Percentiles rank a stretch among this genome's conserved stretches.
These are phyloP conservation scores for Synergus umbraculus DNA, from an alignment of 2,888 invertebrate species.

Conservation along the genomic window DNA sequence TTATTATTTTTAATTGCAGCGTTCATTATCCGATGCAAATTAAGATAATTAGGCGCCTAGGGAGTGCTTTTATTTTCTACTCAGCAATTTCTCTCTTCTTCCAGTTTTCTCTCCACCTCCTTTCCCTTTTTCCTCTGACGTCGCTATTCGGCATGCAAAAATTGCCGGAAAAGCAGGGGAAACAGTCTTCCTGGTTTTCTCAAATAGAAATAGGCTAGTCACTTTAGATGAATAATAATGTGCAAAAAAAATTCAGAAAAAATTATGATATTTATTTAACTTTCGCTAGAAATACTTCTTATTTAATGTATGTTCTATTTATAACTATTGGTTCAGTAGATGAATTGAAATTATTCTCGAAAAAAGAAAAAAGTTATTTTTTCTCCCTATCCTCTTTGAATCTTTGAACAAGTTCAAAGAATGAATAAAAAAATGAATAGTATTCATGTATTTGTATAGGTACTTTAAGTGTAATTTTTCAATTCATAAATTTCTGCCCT, in stretches of 20 bases:
- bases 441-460: too few relatives aligned
- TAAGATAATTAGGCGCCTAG: constrained; percentile 64
- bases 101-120: constrained; percentile 32
- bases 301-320: too few relatives aligned
- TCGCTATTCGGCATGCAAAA: background rate
- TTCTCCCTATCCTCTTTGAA: too few relatives aligned
- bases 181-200: background rate
- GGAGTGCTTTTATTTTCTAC: constrained; percentile 59
- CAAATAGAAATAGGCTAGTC: background rate
- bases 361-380: too few relatives aligned
- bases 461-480: too few relatives aligned
- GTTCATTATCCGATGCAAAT: constrained; percentile 65
- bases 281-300: too few relatives aligned
- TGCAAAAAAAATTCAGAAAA: background rate
- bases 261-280: too few relatives aligned
- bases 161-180: background rate
- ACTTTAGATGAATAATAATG: background rate
- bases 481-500: background rate
- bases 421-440: too few relatives aligned
- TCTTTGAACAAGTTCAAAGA: too few relatives aligned
- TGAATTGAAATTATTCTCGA: too few relatives aligned
- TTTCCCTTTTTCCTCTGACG: background rate
- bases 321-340: too few relatives aligned
- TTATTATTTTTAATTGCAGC: constrained; percentile 59
- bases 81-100: constrained; percentile 40